Base-by-base conservation (phyloP, 2,113 vertebrate species). In the Larimichthys crocea region DNA sequence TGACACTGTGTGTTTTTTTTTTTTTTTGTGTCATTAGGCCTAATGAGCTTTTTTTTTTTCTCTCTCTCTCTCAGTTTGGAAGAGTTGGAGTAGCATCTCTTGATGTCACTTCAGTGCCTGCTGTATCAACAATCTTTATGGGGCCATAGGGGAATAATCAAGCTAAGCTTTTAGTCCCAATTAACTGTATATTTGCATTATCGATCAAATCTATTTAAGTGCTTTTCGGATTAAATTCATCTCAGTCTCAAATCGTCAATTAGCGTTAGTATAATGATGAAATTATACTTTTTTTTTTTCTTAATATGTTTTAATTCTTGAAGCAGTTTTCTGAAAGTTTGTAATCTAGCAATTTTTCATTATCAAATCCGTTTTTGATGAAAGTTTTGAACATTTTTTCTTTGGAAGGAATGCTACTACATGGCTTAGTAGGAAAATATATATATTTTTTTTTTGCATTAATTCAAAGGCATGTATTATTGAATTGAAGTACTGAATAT, bases 121-220 rank as follows among this genome's bases (percentile, higher is more conserved):
- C 53, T 75, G 65, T 4, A 71, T 79, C 70, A 65, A 52, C 50
- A 64, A 35, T 22, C 42, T 29, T 31, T 24, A 20, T 14, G 14
- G 16, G 31, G 56, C 69, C 17, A 79, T 50, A 61, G 50, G 59
- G n/a, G 56, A 68, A 48, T 59, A 53, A 80, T 90, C 71, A 49
- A 42, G 74, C 52, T 66, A 61, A 68, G 48, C 48, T 57, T 84
- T 80, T 69, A 79, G 66, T 44, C 24, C 68, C 52, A 82, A 73
- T 80, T 80, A 82, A 71, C 56, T 70, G 40, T 65, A 42, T 60
- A 62, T 83, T 78, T 66, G 65, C 68, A 63, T 82, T 70, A 85
- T 71, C 81, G 71, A 85, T 71, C 31, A 50, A 61, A 82, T 89
- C 49, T 83, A 2, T 52, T 20, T 3, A 71, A 72, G 63, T 55